Evolutionary conservation across 2,888 invertebrate genomes (phyloP).

Genomic region (Stenotaenia linearis): DNA sequence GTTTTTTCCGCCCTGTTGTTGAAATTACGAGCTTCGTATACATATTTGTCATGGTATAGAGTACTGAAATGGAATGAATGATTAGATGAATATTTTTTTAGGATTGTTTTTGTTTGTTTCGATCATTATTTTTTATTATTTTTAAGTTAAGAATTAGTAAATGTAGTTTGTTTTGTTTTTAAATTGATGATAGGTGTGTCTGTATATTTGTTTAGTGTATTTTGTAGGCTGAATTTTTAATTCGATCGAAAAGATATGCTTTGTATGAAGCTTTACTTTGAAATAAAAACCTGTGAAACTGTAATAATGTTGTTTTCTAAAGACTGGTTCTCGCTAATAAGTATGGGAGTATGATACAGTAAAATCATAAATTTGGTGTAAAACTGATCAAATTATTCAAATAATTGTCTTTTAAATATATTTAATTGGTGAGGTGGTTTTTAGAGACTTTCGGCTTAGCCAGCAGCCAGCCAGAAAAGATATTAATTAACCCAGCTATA

Average conservation of each 20-base stretch:
- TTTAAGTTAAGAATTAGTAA: background rate
- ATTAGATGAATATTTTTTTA: background rate
- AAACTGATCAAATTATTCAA: no score
- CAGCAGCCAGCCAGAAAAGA: no score
- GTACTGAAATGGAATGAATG: background rate
- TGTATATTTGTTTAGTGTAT: constrained; percentile 5
- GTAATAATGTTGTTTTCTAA: background rate
- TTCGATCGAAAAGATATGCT: constrained; percentile 6
- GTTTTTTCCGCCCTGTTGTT: constrained; percentile 9
- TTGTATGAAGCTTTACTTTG: constrained; percentile 19
- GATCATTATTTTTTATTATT: background rate
- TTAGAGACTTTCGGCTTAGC: background rate
- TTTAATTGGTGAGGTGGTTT: background rate
- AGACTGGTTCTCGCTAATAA: no score
- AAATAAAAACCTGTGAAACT: constrained; percentile 14
- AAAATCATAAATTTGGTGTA: no score
- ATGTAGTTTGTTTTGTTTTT: background rate
- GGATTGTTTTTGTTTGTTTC: background rate
- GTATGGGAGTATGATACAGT: no score
- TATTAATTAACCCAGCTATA: no score
- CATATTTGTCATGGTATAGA: background rate
- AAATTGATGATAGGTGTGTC: constrained; percentile 1
- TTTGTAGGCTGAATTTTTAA: constrained; percentile 13
- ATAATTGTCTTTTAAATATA: no score
- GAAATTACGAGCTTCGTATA: background rate